A percentile compares a stretch with the other conserved stretches of the same genome.
Evolutionary conservation across 2,888 invertebrate species (phyloP).

Genomic region (Xiphydria camelus): DNA sequence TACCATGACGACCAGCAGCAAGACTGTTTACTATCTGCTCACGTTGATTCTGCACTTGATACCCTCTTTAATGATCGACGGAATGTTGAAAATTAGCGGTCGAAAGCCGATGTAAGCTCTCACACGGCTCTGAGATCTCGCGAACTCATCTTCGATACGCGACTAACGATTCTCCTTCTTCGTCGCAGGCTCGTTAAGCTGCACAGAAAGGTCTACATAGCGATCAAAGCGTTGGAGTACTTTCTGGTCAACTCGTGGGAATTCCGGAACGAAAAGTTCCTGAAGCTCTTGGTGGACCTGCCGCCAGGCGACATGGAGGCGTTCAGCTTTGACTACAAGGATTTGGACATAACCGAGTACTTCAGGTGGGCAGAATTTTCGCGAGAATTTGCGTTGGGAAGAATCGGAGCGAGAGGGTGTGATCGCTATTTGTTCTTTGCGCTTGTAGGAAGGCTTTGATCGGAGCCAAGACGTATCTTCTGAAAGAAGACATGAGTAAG

Average conservation of each 20-base stretch:
- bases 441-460: constrained; percentile 61
- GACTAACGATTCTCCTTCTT: no score
- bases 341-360: constrained; percentile 61
- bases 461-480: constrained; percentile 68
- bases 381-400: no score
- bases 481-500: constrained; percentile 68
- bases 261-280: constrained; percentile 69
- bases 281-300: constrained; percentile 61
- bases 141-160: background rate
- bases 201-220: constrained; percentile 79
- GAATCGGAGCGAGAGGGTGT: no score
- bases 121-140: background rate
- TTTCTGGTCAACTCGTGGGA: constrained; percentile 80
- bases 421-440: constrained; percentile 56
- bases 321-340: constrained; percentile 66
- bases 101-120: constrained; percentile 71
- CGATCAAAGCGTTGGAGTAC: constrained; percentile 72
- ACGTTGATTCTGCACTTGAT: constrained; percentile 75
- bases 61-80: constrained; percentile 78
- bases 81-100: constrained; percentile 67
- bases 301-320: constrained; percentile 59
- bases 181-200: constrained; percentile 75
- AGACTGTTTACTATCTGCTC: constrained; percentile 67
- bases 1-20: constrained; percentile 64
- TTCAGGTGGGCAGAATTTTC: constrained; percentile 46